Percentiles rank a stretch among this genome's conserved stretches.
Evolutionary conservation across 2,113 vertebrate species (phyloP).

Genomic region (Donacobius atricapilla): DNA sequence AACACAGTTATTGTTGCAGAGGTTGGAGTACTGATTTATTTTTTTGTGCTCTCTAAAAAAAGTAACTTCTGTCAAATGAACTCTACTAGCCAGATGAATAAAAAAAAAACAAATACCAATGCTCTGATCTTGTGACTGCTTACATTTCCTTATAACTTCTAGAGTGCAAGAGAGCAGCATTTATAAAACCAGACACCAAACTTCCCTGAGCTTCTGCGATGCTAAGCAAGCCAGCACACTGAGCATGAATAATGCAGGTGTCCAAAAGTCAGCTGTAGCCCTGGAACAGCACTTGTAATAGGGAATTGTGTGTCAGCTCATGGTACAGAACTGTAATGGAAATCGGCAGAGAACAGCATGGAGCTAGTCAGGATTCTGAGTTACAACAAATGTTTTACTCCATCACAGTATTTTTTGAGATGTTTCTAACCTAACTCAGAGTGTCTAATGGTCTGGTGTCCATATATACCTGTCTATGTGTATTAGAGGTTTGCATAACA

Average conservation of each 20-base stretch:
- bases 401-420: not conserved
- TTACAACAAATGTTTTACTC: not conserved
- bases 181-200: not conserved
- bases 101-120: not conserved
- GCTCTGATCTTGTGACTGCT: not conserved
- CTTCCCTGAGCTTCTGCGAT: fast-evolving
- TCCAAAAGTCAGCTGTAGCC: not conserved
- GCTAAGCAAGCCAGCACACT: not conserved
- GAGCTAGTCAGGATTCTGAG: not conserved
- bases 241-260: too few relatives aligned
- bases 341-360: fast-evolving
- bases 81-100: not conserved
- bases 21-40: not conserved
- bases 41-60: not conserved
- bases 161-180: not conserved
- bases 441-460: not conserved
- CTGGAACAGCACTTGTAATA: not conserved
- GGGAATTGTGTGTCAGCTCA: not conserved
- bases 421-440: not conserved
- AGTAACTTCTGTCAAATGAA: not conserved
- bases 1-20: not conserved
- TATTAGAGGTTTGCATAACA: not conserved
- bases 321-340: not conserved
- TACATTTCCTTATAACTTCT: not conserved
- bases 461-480: not conserved